phyloP scores from a whole-genome alignment of 2,888 invertebrate genomes.

The Keiferia lycopersicella region DNA sequence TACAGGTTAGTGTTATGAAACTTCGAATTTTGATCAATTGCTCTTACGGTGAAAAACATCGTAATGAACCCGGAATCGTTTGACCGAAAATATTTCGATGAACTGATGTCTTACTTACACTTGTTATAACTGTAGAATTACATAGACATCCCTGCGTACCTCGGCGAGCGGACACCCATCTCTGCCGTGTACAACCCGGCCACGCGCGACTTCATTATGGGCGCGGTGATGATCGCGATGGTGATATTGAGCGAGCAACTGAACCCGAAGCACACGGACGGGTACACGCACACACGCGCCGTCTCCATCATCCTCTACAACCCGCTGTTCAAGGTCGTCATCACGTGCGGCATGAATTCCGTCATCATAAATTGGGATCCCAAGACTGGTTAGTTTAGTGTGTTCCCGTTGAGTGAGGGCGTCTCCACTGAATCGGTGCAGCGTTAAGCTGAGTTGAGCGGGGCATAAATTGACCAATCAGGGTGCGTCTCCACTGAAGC shows the following conservation, averaged over 20 bases:
- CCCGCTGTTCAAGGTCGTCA: constrained; percentile 84
- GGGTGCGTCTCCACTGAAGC: too few species aligned
- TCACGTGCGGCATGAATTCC: too few species aligned
- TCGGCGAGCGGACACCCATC: constrained; percentile 83
- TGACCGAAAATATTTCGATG: too few species aligned
- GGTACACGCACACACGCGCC: constrained; percentile 85
- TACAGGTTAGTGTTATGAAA: constrained; percentile 82
- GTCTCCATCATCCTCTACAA: constrained; percentile 89
- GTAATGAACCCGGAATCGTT: too few species aligned
- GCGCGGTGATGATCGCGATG: constrained; percentile 83
- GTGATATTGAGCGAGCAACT: constrained; percentile 82
- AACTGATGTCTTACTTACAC: background rate
- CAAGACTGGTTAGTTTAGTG: too few species aligned
- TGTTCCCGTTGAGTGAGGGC: too few species aligned
- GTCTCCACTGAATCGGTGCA: too few species aligned
- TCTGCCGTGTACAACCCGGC: constrained; percentile 84
- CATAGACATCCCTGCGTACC: constrained; percentile 82
- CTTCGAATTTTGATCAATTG: too few species aligned
- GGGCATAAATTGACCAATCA: too few species aligned
- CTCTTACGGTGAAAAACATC: too few species aligned
- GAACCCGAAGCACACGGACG: constrained; percentile 84
- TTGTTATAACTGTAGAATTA: constrained; percentile 76
- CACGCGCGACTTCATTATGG: constrained; percentile 85
- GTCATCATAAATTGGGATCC: too few species aligned
- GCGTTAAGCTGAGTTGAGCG: too few species aligned